Evolutionary conservation across 2,113 vertebrate species (phyloP), one percentile per base, ranked within the genome.

Genomic region (Ramphastos sulfuratus): DNA sequence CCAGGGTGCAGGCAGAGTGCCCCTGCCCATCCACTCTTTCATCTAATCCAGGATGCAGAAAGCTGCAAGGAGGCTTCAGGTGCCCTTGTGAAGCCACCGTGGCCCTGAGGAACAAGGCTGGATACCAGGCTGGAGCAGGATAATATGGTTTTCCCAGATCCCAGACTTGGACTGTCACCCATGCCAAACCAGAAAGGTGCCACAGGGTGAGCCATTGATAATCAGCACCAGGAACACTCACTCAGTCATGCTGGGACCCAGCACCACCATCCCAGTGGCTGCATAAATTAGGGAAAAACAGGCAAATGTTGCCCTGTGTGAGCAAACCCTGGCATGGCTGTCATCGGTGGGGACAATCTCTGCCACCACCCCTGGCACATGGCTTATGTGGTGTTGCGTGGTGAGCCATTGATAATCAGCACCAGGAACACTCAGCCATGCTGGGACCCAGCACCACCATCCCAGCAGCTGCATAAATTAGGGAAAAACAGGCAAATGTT

Each of bases 151-250:
- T 82, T 67, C 25, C n/a, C 42, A 16, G 24, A 28, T 60, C 20
- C 3, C 4, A 6, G 55, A 10, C 78, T 64, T 1, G 2, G 17
- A 28, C 6, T 60, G 33, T 56, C 66, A 42, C 18, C 23, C 27
- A 15, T 25, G 25, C 27, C 27, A 9, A 30, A 27, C 54, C 27
- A 55, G 27, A 17, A 30, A 33, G n/a, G 15, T 60, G 48, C 48
- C 0, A 0, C 24, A 21, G 82, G 24, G 24, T 44, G 31, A 75
- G 16, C 28, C 37, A 10, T 39, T 2, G 0, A 6, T 20, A 54
- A 23, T 35, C 0, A 0, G n/a, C 56, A 31, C 21, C 0, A 3
- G 60, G 44, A 61, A 7, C 1, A 2, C 19, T 10, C 1, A 2
- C 18, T 11, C 9, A 30, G 12, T 56, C 2, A 0, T 3, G 3